A percentile compares a stretch with the other conserved stretches of the same genome.
Conservation (phyloP, 2,113 vertebrate species). For the Meles meles region DNA sequence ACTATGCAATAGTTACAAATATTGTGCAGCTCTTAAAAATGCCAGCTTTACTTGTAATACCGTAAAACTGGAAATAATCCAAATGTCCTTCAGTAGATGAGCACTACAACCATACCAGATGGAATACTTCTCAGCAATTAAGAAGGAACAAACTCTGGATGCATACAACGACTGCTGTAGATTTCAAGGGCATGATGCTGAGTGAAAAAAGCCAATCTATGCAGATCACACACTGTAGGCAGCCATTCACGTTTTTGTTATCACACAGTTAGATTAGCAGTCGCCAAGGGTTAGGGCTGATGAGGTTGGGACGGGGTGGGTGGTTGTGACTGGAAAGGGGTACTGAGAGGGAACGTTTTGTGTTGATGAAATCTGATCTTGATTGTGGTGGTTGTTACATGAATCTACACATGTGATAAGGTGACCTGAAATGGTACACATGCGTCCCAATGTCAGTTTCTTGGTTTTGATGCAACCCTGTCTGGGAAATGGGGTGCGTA, state of each 20-base stretch:
- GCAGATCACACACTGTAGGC: neutral
- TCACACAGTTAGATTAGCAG: neutral
- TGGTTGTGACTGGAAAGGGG: neutral
- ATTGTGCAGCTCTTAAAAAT: neutral
- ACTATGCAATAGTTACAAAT: neutral
- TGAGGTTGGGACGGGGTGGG: neutral
- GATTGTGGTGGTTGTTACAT: neutral
- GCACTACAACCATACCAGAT: neutral
- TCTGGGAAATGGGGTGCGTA: neutral
- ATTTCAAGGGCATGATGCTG: neutral
- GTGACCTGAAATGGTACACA: neutral
- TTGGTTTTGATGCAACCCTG: neutral
- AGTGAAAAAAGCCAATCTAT: neutral
- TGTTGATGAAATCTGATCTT: neutral
- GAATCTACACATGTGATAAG: neutral
- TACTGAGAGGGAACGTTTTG: neutral
- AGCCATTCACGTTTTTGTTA: neutral
- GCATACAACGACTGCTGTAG: neutral
- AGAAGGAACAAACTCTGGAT: neutral
- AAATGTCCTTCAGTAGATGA: neutral
- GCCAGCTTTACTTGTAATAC: neutral
- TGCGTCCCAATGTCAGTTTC: neutral
- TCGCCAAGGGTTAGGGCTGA: neutral
- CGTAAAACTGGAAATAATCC: neutral
- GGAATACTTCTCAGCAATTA: neutral